These are phyloP conservation scores for Euphysa ruthae DNA, from an alignment of 30 jellyfish, hydroid and myxozoan genomes.

Conservation along the genomic window DNA sequence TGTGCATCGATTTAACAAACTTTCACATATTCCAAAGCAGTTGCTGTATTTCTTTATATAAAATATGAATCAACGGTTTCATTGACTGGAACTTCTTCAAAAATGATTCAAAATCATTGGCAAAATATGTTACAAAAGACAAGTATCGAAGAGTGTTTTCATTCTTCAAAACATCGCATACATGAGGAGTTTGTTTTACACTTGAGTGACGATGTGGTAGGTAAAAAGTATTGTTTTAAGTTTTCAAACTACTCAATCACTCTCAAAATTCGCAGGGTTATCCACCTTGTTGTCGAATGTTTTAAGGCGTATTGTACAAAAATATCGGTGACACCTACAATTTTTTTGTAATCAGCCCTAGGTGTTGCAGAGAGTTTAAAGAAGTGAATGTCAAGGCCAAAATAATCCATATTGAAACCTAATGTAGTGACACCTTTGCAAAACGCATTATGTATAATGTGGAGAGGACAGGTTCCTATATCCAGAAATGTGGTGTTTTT, in stretches of 20 bases:
- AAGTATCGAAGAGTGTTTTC: neutral
- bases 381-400: neutral
- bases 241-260: neutral
- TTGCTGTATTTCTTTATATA: neutral
- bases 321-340: too few relatives aligned
- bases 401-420: too few relatives aligned
- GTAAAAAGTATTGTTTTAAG: neutral
- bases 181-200: neutral
- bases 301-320: too few relatives aligned
- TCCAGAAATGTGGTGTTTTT: too few relatives aligned
- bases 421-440: too few relatives aligned
- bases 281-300: too few relatives aligned
- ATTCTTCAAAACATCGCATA: neutral
- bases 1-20: too few relatives aligned
- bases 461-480: too few relatives aligned
- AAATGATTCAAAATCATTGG: neutral
- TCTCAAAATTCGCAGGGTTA: too few relatives aligned
- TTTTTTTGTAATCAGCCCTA: too few relatives aligned
- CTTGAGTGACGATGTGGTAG: neutral
- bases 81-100: neutral
- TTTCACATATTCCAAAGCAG: neutral
- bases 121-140: neutral
- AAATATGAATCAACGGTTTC: neutral
- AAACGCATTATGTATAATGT: too few relatives aligned
- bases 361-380: too few relatives aligned